Evolutionary conservation across 2,797 vertebrate species (phyloP), one percentile per base, ranked within the genome.

Genomic region (Cirrhinus mrigala): DNA sequence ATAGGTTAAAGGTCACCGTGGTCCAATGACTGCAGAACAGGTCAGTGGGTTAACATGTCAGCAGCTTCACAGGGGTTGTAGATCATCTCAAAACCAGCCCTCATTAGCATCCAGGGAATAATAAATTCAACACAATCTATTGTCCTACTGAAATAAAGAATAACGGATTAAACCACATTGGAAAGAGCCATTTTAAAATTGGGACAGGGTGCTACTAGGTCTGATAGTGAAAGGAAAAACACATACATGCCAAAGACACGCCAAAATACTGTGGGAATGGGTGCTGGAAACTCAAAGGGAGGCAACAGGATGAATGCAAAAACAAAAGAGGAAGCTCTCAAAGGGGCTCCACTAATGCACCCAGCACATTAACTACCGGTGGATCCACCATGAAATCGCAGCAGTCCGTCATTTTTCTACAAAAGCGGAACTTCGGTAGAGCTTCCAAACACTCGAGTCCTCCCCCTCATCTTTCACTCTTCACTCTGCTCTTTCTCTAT

Each of bases 291-390:
- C 14, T 22, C 37, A 22, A 66, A 46, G 85, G 78, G 62, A 88
- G 83, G 87, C 70, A 85, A 89, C 78, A 86, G 73, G 81, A 88
- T 90, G 33, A 46, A 74, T 82, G 33, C 48, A 73, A 87, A 89
- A 89, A 85, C 83, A 90, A 90, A 91, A 15, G 24, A 85, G 69
- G 68, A 71, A 77, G 73, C 73, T n/a, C 71, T 76, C 27, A 68
- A 85, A 89, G 48, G 88, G 88, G 84, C 66, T 85, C 83, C 80
- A 69, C 82, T 89, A 88, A 90, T 86, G 86, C 88, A 87, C 84
- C 83, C 68, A 48, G 60, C 14, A 64, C 87, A 88, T 89, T 87
- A 88, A 84, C 70, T 79, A 76, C 48, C 33, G 80, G 83, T 79
- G 44, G 79, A 82, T 85, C 54, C 83, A 81, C 64, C 83, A 60